Conservation (phyloP, 1,140 invertebrate species). For the Eulimnadia texana region DNA sequence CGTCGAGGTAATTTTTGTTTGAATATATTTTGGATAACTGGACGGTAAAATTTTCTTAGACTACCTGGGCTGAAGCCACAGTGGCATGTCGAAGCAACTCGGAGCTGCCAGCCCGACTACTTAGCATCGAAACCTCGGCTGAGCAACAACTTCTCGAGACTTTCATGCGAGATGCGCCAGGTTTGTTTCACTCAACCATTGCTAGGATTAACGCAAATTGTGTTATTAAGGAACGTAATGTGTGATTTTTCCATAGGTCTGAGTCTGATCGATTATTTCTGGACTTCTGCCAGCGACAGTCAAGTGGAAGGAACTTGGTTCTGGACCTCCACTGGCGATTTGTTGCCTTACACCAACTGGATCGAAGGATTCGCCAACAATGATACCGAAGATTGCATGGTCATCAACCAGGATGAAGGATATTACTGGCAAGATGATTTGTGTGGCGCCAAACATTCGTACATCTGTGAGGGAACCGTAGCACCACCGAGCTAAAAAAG, state of each 20-base stretch:
- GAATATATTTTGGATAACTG: too few species aligned
- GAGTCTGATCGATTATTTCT: neutral
- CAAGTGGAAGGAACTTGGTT: neutral
- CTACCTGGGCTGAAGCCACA: neutral
- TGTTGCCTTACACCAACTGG: neutral
- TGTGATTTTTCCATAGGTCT: neutral
- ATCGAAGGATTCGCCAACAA: neutral
- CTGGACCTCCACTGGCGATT: neutral
- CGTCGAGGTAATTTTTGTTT: too few species aligned
- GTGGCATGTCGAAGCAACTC: neutral
- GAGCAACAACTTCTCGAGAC: neutral
- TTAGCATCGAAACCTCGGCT: neutral
- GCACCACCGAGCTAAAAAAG: too few species aligned
- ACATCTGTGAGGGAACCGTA: neutral
- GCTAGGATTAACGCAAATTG: neutral
- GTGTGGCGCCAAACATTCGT: neutral
- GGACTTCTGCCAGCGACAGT: neutral
- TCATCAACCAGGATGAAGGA: neutral
- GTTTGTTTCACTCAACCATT: neutral
- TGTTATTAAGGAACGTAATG: neutral
- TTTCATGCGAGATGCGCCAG: neutral
- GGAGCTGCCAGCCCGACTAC: neutral
- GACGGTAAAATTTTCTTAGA: neutral
- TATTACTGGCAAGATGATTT: neutral
- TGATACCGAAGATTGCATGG: neutral